Base-by-base conservation (phyloP, 1,140 invertebrate genomes). In the Venturia canescens region DNA sequence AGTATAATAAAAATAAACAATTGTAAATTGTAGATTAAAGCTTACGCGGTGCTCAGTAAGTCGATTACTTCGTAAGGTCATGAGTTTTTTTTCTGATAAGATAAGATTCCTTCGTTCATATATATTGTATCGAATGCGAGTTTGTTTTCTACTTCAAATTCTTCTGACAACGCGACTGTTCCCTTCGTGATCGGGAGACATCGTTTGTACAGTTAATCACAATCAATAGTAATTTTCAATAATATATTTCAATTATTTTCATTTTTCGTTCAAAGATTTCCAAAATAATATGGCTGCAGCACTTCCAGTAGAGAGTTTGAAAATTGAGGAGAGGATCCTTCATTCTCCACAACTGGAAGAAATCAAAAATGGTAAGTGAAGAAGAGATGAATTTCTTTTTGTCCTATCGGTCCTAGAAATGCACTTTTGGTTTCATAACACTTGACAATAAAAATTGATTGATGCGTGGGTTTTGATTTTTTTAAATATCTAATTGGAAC, bases 311-410 rank as follows among this genome's bases (percentile, higher is more conserved):
- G 63, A 78, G 6, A 67, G 34, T 44, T 67, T 94, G 3, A 89
- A 92, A 15, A 88, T 94, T 23, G 86, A 88, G 78, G 89, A 92
- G 82, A 94, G 92, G 86, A 15, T 88, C 15, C 87, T 95, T n/a
- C 86, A 93, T 84, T 84, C 88, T 31, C 94, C 94, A 26, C 86
- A 92, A 4, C 84, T 94, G 18, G 89, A 93, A 21, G 94, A 94
- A 89, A 83, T 95, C 16, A 93, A 92, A 57, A 89, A 93, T 81
- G 93, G 94, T 95, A 90, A 92, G 81, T 84, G 48, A 60, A 63
- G 67, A 80, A 15, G 38, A 79, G 21, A 29, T 29, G 7, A 69
- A 27, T 44, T 21, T 67, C 44, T 80, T 53, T 53, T 53, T 53
- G 16, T 18, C 0, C n/a, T 16, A 16, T 44, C 80, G 4, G 23